Evolutionary conservation across 2,888 invertebrate genomes (phyloP).

Genomic region (Osmoderma eremita): DNA sequence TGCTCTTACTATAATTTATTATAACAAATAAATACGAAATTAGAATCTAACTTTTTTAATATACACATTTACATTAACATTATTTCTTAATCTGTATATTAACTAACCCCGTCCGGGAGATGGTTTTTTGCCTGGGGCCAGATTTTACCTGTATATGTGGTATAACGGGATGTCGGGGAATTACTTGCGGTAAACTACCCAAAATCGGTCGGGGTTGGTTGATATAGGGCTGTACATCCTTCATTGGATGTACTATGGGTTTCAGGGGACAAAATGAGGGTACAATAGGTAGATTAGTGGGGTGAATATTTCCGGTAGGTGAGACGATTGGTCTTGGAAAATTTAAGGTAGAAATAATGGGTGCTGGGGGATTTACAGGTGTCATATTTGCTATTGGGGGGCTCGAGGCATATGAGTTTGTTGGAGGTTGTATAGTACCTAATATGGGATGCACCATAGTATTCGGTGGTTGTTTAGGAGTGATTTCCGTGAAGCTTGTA

Average conservation of each 20-base stretch:
- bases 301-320: not conserved
- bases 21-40: no score
- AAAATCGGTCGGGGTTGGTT: not conserved
- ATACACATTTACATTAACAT: not conserved
- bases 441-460: slow-evolving; percentile 16
- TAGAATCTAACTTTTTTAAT: no score
- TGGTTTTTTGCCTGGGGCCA: not conserved
- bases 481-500: not conserved
- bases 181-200: not conserved
- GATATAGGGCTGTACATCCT: not conserved
- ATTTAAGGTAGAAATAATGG: no score
- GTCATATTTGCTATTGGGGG: not conserved
- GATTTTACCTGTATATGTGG: not conserved
- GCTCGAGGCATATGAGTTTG: not conserved
- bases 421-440: slow-evolving; percentile 2
- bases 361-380: no score
- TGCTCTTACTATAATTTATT: no score
- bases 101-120: slow-evolving; percentile 5
- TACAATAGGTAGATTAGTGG: slow-evolving; percentile 1
- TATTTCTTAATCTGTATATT: slow-evolving; percentile 27
- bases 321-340: no score
- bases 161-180: not conserved
- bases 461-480: not conserved
- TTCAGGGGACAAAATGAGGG: not conserved
- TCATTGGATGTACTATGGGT: slow-evolving; percentile 13